Base-by-base conservation (phyloP, 1,140 invertebrate genomes). In the Micrasema longulum region DNA sequence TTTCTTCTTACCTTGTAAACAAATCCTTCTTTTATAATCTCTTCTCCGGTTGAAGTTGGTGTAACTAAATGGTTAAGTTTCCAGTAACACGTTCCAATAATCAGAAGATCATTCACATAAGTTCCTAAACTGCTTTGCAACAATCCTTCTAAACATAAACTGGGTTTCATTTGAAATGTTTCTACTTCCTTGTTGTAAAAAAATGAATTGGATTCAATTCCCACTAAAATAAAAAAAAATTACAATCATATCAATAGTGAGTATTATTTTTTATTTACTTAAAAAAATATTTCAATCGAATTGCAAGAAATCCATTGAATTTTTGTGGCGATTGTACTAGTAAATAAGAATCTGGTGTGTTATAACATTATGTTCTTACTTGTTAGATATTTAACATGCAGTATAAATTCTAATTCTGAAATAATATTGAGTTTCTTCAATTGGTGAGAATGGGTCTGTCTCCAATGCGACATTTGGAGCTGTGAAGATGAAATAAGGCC, bases 361-460 rank as follows among this genome's bases (percentile, higher is more conserved):
- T n/a, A n/a, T n/a, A n/a, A n/a, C n/a, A n/a, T n/a, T n/a, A 66
- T 38, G n/a, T 31, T 31, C 14, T 43, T 77, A 85, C 84, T 83
- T 57, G 81, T 79, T 71, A 85, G 78, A 81, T 84, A 85, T 80
- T 82, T 85, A 26, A 85, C 76, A 73, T 85, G 82, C 68, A 83
- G 78, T 50, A 85, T 84, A 67, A 85, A 84, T 63, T 83, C 79
- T 36, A 78, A 80, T 70, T 85, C 84, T 2, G 81, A 80, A 60
- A 82, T 78, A 36, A 85, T 71, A 55, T 76, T 72, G 0, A 83
- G 75, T 38, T 81, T 77, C 5, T 69, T 57, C 45, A 83, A 36
- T 14, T 73, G 64, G 23, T 74, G 73, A 10, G 62, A 69, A 69
- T 83, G 80, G 3, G 73, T 76, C 16, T 74, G 69, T 64, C 78